A percentile compares a stretch with the other conserved stretches of the same genome.
These are phyloP conservation scores for Orthosia gracilis DNA, from an alignment of 2,888 invertebrate species.

Conservation along the genomic window DNA sequence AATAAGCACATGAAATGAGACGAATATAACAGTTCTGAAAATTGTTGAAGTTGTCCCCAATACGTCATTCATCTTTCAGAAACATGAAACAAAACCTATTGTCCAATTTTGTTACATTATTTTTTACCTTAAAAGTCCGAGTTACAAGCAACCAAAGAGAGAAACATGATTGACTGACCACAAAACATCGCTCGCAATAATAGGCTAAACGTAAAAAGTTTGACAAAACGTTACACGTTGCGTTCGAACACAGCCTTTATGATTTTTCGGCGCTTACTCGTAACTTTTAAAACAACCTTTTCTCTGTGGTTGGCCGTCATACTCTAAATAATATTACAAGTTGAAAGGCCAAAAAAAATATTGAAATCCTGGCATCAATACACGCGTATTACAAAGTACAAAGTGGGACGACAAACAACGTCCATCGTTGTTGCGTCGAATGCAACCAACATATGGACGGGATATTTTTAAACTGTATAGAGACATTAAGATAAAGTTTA, in stretches of 20 bases:
- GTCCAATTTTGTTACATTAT: slow-evolving; percentile 4
- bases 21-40: background rate
- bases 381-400: slow-evolving; percentile 63
- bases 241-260: slow-evolving; percentile 23
- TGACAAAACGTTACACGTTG: slow-evolving; percentile 41
- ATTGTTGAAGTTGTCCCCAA: slow-evolving; percentile 10
- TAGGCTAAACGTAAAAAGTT: slow-evolving; percentile 45
- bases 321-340: slow-evolving; percentile 46
- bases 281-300: slow-evolving; percentile 52
- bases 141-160: slow-evolving; percentile 19
- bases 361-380: slow-evolving; percentile 59
- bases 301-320: slow-evolving; percentile 39
- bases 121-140: slow-evolving; percentile 3
- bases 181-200: slow-evolving; percentile 42
- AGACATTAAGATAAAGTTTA: slow-evolving; percentile 88
- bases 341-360: slow-evolving; percentile 58
- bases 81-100: slow-evolving; percentile 8
- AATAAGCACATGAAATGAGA: background rate
- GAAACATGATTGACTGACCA: slow-evolving; percentile 40
- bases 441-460: slow-evolving; percentile 79
- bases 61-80: slow-evolving; percentile 22
- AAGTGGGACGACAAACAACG: slow-evolving; percentile 64
- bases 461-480: slow-evolving; percentile 86
- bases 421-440: slow-evolving; percentile 65
- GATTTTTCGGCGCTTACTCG: slow-evolving; percentile 49